phyloP scores from a whole-genome alignment of 2,888 invertebrate genomes.

The Eilema depressum region DNA sequence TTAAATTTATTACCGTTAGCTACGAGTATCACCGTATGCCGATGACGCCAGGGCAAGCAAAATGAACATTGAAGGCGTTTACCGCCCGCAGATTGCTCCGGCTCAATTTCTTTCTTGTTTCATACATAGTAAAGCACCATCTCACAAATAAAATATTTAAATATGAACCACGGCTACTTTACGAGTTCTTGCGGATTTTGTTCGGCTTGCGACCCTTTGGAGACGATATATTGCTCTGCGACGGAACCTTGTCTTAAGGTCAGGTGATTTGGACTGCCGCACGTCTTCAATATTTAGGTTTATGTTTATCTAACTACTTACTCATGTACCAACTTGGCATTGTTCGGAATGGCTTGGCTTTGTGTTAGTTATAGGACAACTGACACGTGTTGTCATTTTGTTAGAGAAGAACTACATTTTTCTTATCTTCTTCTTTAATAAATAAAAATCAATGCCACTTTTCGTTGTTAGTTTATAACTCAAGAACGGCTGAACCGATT shows the following conservation, averaged over 20 bases:
- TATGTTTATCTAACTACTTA: constrained; percentile 4
- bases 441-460: too few species aligned
- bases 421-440: too few species aligned
- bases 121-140: constrained; percentile 42
- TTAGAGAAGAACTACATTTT: background rate
- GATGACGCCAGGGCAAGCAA: constrained; percentile 39
- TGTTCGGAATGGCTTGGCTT: background rate
- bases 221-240: constrained; percentile 8
- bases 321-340: constrained; percentile 4
- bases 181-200: constrained; percentile 21
- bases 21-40: constrained; percentile 24
- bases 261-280: background rate
- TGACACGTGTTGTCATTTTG: background rate
- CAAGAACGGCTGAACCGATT: too few species aligned
- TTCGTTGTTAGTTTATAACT: too few species aligned
- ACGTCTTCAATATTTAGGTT: background rate
- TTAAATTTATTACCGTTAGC: constrained; percentile 22
- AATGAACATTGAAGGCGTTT: constrained; percentile 49
- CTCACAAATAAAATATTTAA: constrained; percentile 47
- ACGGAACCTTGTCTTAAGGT: constrained; percentile 1
- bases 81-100: constrained; percentile 39
- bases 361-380: background rate
- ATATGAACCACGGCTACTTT: constrained; percentile 37
- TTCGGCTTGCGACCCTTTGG: constrained; percentile 5
- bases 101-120: constrained; percentile 44